Evolutionary conservation across 2,888 invertebrate species (phyloP).

Genomic region (Epirrhoe tristata): DNA sequence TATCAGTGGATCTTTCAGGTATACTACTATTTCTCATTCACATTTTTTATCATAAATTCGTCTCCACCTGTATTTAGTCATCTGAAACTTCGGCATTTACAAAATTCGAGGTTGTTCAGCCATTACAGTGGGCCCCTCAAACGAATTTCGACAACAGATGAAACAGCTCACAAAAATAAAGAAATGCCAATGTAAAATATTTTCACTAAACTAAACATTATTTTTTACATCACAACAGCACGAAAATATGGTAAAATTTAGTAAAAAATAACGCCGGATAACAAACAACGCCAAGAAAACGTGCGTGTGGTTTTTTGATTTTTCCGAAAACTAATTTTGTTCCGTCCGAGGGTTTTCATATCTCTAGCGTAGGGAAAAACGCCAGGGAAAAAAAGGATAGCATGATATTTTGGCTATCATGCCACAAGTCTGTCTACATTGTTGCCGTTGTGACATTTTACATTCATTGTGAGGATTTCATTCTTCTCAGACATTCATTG

Average conservation of each 20-base stretch:
- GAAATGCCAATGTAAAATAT: conserved; percentile 65
- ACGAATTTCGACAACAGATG: conserved; percentile 37
- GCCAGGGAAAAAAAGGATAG: not conserved
- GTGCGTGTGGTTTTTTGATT: conserved; percentile 58
- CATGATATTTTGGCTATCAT: not conserved
- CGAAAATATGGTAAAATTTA: conserved; percentile 69
- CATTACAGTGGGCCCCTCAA: conserved; percentile 49
- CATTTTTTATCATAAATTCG: conserved; percentile 31
- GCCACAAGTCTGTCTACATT: not conserved
- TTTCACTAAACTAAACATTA: conserved; percentile 63
- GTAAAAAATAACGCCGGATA: conserved; percentile 76
- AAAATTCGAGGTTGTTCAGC: conserved; percentile 66
- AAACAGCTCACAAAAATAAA: conserved; percentile 66
- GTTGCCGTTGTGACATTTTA: not conserved
- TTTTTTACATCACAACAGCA: conserved; percentile 73
- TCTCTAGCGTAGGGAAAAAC: not conserved
- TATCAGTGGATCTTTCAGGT: conserved; percentile 25
- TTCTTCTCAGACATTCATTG: too few species aligned
- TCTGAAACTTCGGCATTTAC: conserved; percentile 48
- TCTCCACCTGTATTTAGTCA: conserved; percentile 34
- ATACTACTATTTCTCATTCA: conserved; percentile 37
- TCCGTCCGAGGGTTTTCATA: conserved; percentile 5
- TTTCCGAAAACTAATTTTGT: conserved; percentile 30
- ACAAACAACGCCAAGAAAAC: conserved; percentile 84
- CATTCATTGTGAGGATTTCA: too few species aligned